Evolutionary conservation across 2,888 invertebrate species (phyloP).

Genomic region (Melinopterus prodromus): DNA sequence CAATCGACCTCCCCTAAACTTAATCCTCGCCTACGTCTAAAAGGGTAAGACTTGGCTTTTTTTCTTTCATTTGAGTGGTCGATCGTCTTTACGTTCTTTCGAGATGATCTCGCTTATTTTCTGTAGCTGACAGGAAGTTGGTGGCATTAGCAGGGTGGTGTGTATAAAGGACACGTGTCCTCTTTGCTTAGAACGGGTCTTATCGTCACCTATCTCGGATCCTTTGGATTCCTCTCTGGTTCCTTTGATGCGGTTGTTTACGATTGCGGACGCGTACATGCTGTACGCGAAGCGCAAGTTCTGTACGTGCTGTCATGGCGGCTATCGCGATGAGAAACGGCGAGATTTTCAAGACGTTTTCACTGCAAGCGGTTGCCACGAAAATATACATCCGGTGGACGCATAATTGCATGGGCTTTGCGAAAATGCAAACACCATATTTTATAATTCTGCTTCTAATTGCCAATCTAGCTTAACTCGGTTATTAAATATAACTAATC

Average conservation of each 20-base stretch:
- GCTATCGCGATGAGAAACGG: no score
- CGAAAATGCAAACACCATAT: no score
- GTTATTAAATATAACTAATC: no score
- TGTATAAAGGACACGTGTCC: constrained; percentile 31
- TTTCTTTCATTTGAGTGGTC: background rate
- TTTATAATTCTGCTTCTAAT: no score
- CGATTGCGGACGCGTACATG: background rate
- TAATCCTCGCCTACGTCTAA: background rate
- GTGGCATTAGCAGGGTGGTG: constrained; percentile 4
- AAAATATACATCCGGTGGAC: no score
- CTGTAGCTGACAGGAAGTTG: constrained; percentile 10
- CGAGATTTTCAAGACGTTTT: no score
- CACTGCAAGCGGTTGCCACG: no score
- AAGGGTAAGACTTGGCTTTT: constrained; percentile 1
- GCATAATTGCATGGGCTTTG: no score
- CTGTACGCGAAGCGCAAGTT: no score
- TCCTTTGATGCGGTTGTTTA: background rate
- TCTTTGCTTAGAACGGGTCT: constrained; percentile 10
- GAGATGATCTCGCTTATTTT: background rate
- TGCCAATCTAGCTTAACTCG: no score
- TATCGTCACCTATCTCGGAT: background rate
- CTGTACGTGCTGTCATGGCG: no score
- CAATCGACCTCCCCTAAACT: background rate
- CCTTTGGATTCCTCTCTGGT: background rate
- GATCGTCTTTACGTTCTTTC: background rate